These are phyloP conservation scores for Cladorhizidae sp. DNA, from an alignment of 37 sponge, comb jelly and placozoan genomes.

Conservation along the genomic window DNA sequence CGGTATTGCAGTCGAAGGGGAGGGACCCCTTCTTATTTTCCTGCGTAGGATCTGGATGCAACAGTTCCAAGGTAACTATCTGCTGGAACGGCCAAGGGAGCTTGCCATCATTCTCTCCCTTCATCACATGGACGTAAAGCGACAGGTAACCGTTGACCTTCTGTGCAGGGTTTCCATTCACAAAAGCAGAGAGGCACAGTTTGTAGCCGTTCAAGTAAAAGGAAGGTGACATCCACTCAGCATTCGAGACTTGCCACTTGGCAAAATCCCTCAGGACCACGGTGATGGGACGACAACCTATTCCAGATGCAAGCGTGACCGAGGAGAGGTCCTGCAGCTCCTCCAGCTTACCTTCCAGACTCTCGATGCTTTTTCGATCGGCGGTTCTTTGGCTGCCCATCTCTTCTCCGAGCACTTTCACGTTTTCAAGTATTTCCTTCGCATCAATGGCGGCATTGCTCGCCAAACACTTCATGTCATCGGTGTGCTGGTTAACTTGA, in stretches of 20 bases:
- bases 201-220: slow-evolving; percentile 16
- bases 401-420: too few relatives aligned
- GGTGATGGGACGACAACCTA: neutral
- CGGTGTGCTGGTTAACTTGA: too few relatives aligned
- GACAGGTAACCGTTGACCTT: neutral
- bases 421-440: too few relatives aligned
- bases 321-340: neutral
- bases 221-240: neutral
- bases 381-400: too few relatives aligned
- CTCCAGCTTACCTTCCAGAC: neutral
- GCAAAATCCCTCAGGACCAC: neutral
- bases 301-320: neutral
- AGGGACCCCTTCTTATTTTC: too few relatives aligned
- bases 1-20: too few relatives aligned
- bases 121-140: slow-evolving; percentile 2
- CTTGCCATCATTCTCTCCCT: slow-evolving; percentile 23
- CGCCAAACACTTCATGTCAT: too few relatives aligned
- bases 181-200: slow-evolving; percentile 13
- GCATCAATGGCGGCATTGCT: too few relatives aligned
- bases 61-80: neutral
- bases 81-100: slow-evolving; percentile 33
- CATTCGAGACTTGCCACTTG: too few relatives aligned
- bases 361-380: too few relatives aligned
- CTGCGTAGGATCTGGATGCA: neutral
- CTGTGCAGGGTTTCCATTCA: slow-evolving; percentile 19